Conservation (phyloP, 2,888 invertebrate species). For the Bruchidius siliquastri region DNA sequence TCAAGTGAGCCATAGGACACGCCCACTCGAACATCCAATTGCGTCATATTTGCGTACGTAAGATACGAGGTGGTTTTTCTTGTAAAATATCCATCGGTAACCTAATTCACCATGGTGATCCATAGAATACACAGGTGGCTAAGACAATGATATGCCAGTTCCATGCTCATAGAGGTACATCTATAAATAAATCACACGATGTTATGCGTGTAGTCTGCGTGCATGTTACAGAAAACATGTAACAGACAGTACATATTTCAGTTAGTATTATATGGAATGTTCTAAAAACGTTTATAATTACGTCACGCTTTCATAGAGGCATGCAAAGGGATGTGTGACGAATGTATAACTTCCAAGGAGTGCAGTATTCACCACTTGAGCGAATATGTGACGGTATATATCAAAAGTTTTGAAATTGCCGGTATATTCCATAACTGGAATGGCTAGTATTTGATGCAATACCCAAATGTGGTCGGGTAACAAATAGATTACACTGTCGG, state of each 20-base stretch:
- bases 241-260: not conserved
- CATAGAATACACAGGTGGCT: no score
- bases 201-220: not conserved
- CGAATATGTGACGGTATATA: not conserved
- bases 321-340: not conserved
- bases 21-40: no score
- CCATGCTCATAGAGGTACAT: not conserved
- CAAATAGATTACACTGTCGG: no score
- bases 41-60: no score
- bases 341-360: not conserved
- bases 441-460: no score
- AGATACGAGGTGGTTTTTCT: no score
- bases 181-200: not conserved
- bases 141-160: not conserved
- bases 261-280: not conserved
- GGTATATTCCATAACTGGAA: no score
- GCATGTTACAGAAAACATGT: not conserved
- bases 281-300: not conserved
- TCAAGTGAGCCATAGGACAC: no score
- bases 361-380: not conserved
- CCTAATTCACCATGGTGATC: no score
- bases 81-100: no score
- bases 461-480: no score
- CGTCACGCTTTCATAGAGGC: not conserved
- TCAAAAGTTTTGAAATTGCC: no score